These are phyloP conservation scores for Plutomurus gul DNA, from an alignment of 1,140 invertebrate genomes.

Conservation along the genomic window DNA sequence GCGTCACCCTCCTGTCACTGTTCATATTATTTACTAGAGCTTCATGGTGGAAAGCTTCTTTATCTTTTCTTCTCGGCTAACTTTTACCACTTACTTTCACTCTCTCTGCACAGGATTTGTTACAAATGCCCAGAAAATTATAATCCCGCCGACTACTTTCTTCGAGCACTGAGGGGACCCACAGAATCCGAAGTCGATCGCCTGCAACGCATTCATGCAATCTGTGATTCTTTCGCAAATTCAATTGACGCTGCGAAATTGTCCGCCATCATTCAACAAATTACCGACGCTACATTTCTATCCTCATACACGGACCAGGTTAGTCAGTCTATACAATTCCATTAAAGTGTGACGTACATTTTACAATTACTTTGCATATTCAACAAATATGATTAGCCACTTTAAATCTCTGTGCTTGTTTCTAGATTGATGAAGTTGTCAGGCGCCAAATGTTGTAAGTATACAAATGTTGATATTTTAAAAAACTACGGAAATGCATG, in stretches of 20 bases:
- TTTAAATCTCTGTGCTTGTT: neutral
- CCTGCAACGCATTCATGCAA: slow-evolving; percentile 58
- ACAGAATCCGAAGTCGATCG: slow-evolving; percentile 55
- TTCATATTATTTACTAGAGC: no score
- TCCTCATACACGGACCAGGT: slow-evolving; percentile 35
- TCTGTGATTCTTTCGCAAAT: slow-evolving; percentile 59
- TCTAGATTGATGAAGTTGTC: slow-evolving; percentile 7
- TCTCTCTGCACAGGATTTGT: slow-evolving; percentile 60
- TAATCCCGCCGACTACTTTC: slow-evolving; percentile 74
- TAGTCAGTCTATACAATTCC: slow-evolving; percentile 57
- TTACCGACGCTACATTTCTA: slow-evolving; percentile 26
- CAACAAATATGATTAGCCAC: no score
- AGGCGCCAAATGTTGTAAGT: neutral
- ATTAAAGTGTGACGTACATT: neutral
- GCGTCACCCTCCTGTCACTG: no score
- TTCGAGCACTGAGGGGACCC: slow-evolving; percentile 65
- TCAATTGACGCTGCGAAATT: slow-evolving; percentile 61
- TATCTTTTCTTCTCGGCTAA: slow-evolving; percentile 36
- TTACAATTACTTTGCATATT: no score
- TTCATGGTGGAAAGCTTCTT: neutral
- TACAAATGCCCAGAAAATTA: slow-evolving; percentile 67
- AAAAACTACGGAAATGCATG: no score
- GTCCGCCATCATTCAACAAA: slow-evolving; percentile 55
- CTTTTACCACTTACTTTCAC: neutral
- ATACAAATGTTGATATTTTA: no score